phyloP scores from a whole-genome alignment of 2,888 invertebrate species.

The Drosophila fungiperda region DNA sequence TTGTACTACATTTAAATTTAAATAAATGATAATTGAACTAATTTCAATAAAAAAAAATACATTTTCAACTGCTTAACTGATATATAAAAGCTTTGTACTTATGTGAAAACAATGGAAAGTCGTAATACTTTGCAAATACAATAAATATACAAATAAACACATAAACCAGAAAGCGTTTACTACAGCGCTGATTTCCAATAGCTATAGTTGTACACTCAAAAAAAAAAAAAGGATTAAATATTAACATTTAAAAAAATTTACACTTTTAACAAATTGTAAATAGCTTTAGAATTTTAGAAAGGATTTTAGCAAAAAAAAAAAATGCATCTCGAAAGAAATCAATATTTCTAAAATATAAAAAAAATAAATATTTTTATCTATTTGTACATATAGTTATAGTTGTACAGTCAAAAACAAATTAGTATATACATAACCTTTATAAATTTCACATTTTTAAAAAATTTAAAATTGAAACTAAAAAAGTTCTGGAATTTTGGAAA shows the following conservation, averaged over 20 bases:
- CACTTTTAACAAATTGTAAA: background rate
- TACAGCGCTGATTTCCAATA: conserved; percentile 57
- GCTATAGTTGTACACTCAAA: background rate
- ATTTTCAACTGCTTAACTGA: no score
- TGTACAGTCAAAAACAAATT: background rate
- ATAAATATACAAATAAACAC: conserved; percentile 26
- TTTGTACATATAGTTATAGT: background rate
- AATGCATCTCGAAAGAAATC: background rate
- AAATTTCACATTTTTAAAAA: no score
- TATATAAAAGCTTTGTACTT: background rate
- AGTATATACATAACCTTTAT: no score
- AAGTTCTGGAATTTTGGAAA: background rate
- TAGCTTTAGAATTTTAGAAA: background rate
- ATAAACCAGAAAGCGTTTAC: conserved; percentile 60
- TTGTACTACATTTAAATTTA: background rate
- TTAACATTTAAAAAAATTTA: no score
- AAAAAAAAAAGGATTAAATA: background rate
- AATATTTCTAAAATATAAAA: background rate
- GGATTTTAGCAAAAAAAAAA: background rate
- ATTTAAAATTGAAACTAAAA: background rate
- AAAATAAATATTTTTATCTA: no score
- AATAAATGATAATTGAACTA: background rate
- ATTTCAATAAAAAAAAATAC: background rate
- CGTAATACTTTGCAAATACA: background rate
- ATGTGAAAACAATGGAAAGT: background rate